A percentile compares a stretch with the other conserved stretches of the same genome.
phyloP scores from a whole-genome alignment of 2,888 invertebrate genomes.

The Fragum whitleyi region DNA sequence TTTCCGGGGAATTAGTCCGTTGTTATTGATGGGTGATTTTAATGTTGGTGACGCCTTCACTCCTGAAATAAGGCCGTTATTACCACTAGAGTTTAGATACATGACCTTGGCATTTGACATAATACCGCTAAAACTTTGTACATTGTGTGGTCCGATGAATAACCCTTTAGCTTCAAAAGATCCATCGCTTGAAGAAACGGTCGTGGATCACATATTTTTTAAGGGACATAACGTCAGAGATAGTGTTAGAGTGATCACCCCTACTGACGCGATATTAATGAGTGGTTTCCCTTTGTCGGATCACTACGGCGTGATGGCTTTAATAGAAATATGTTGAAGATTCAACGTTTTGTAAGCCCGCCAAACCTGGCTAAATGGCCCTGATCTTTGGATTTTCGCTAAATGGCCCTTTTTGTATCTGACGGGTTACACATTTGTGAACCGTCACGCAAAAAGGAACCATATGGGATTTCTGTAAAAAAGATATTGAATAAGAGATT shows the following conservation, averaged over 20 bases:
- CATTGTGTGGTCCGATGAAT: conserved; percentile 34
- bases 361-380: too few species aligned
- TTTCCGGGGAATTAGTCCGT: conserved; percentile 20
- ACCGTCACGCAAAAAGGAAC: too few species aligned
- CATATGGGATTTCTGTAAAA: too few species aligned
- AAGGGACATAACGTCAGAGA: conserved; percentile 36
- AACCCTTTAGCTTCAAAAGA: conserved; percentile 9
- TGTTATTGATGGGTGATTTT: conserved; percentile 49
- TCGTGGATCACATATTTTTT: conserved; percentile 51
- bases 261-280: conserved; percentile 13
- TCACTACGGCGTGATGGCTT: conserved; percentile 48
- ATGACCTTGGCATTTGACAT: conserved; percentile 35
- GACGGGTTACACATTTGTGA: too few species aligned
- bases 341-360: too few species aligned
- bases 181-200: conserved; percentile 3
- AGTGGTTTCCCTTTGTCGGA: conserved; percentile 42
- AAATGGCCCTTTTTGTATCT: too few species aligned
- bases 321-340: conserved; percentile 7
- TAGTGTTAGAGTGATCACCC: conserved; percentile 33
- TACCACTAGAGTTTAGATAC: conserved; percentile 35
- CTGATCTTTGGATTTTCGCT: too few species aligned
- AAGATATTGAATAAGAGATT: too few species aligned
- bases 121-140: conserved; percentile 33
- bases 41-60: conserved; percentile 41
- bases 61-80: conserved; percentile 20